Percentiles rank a stretch among this genome's conserved stretches.
These are phyloP conservation scores for Diabrotica balteata DNA, from an alignment of 2,888 invertebrate species.

Conservation along the genomic window DNA sequence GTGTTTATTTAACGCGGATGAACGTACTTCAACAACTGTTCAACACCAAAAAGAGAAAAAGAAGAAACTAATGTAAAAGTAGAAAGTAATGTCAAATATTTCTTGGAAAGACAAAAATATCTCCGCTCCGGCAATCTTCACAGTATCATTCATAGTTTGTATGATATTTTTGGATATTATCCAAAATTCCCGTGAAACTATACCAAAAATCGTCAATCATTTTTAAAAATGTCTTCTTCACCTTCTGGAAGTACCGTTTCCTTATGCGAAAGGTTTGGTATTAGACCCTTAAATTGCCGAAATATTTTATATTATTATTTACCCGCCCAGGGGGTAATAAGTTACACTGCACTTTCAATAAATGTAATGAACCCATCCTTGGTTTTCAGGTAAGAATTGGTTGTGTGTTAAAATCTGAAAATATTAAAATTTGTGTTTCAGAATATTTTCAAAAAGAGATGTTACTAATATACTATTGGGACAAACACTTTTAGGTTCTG, in stretches of 20 bases:
- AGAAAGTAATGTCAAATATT: too few species aligned
- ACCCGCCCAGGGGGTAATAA: slow-evolving; percentile 76
- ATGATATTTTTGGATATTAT: background rate
- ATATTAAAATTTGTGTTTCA: slow-evolving; percentile 57
- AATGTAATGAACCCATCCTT: slow-evolving; percentile 86
- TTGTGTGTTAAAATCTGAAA: background rate
- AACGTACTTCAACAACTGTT: too few species aligned
- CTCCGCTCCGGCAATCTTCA: too few species aligned
- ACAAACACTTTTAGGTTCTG: slow-evolving; percentile 82
- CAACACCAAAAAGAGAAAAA: too few species aligned
- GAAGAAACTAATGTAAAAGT: too few species aligned
- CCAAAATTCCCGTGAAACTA: background rate
- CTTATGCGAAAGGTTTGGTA: slow-evolving; percentile 53
- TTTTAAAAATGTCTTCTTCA: slow-evolving; percentile 45
- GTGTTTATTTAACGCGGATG: background rate
- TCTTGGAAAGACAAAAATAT: too few species aligned
- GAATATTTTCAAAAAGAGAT: slow-evolving; percentile 76
- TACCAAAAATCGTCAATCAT: background rate
- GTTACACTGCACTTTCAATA: slow-evolving; percentile 80
- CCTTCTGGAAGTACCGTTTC: slow-evolving; percentile 47
- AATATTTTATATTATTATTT: slow-evolving; percentile 79
- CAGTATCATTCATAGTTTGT: too few species aligned
- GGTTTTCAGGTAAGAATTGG: slow-evolving; percentile 68
- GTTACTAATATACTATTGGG: slow-evolving; percentile 82
- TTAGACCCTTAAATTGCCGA: slow-evolving; percentile 75